Conservation (phyloP, 2,113 vertebrate species). For the Lipophrys pholis region DNA sequence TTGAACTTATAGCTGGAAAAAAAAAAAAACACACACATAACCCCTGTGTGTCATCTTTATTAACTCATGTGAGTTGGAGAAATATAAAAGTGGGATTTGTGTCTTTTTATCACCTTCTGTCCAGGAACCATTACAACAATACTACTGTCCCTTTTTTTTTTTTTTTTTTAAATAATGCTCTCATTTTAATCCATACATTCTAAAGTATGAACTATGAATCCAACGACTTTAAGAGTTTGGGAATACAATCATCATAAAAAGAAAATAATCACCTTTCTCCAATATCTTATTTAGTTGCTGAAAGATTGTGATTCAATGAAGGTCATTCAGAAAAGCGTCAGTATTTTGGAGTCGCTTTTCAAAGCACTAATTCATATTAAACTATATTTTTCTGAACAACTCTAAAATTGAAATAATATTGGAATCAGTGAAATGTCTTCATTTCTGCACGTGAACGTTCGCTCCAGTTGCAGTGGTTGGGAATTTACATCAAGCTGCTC, state of each 20-base stretch:
- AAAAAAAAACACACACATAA: conserved; percentile 4
- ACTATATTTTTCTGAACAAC: conserved; percentile 9
- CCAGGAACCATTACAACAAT: background rate
- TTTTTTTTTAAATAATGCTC: background rate
- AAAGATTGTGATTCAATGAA: background rate
- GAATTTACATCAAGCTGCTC: conserved; percentile 28
- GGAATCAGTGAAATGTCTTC: background rate
- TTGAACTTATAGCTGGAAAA: background rate
- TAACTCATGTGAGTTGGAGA: background rate
- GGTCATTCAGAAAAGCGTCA: background rate
- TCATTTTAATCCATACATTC: background rate
- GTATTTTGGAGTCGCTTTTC: background rate
- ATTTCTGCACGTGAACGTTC: too few relatives aligned
- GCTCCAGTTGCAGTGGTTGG: conserved; percentile 10
- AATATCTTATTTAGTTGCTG: conserved; percentile 6
- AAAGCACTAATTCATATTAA: conserved; percentile 1
- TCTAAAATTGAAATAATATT: conserved; percentile 24
- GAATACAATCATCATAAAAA: background rate
- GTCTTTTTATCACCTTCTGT: background rate
- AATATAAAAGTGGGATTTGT: conserved; percentile 8
- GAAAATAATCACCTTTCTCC: background rate
- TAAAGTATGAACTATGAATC: background rate
- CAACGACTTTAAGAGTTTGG: background rate
- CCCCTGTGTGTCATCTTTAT: background rate
- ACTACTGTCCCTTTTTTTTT: background rate